Percentiles rank a stretch among this genome's conserved stretches.
phyloP scores from a whole-genome alignment of 1,140 invertebrate genomes.

The Caenorhabditis remanei region DNA sequence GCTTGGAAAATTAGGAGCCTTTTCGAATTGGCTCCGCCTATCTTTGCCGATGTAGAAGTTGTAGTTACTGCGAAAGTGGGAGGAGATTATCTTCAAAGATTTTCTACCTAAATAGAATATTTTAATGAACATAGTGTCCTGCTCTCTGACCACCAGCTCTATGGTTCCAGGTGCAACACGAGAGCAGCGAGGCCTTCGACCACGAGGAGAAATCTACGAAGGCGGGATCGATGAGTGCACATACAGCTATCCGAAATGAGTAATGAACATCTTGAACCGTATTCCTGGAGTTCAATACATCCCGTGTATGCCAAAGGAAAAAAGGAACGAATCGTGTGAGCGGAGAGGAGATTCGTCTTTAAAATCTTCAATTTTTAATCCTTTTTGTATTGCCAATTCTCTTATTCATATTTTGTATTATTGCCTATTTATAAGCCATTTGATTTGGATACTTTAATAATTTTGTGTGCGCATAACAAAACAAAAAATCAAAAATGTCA shows the following conservation, averaged over 20 bases:
- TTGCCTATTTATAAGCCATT: not conserved
- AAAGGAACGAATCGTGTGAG: slow-evolving; percentile 41
- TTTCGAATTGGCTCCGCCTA: no score
- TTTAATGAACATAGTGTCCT: no score
- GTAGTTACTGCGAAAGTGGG: no score
- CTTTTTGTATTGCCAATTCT: not conserved
- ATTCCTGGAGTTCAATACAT: slow-evolving; percentile 66
- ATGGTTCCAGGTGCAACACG: slow-evolving; percentile 71
- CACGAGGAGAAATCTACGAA: slow-evolving; percentile 70
- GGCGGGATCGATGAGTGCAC: slow-evolving; percentile 68
- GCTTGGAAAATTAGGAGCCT: not conserved
- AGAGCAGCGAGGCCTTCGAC: slow-evolving; percentile 72
- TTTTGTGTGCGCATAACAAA: slow-evolving; percentile 41
- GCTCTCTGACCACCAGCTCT: slow-evolving; percentile 28
- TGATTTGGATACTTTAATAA: slow-evolving; percentile 43
- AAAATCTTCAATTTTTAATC: not conserved
- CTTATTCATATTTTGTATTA: slow-evolving; percentile 6
- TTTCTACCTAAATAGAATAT: no score
- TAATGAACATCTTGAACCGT: slow-evolving; percentile 66
- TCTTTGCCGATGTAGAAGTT: no score
- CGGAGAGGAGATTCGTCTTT: slow-evolving; percentile 44
- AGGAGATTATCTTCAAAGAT: no score
- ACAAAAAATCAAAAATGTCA: not conserved
- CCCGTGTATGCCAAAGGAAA: slow-evolving; percentile 69
- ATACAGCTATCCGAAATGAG: slow-evolving; percentile 69